Evolutionary conservation across 2,797 vertebrate species (phyloP).

Genomic region (Monodelphis domestica): DNA sequence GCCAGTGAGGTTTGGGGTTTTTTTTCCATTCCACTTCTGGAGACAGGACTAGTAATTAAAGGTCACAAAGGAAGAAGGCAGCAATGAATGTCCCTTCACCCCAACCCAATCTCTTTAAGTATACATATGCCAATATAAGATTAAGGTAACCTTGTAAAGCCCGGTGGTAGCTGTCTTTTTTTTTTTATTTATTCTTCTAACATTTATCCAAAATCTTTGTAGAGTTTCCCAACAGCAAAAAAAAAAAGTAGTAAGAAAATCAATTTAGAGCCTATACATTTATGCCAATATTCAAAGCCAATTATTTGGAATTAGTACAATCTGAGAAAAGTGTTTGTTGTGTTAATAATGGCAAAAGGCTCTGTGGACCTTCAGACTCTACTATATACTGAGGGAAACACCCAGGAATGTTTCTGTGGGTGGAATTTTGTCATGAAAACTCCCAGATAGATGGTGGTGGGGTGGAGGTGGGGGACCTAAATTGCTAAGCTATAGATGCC

Average conservation of each 20-base stretch:
- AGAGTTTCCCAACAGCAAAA: conserved; percentile 22
- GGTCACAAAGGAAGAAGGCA: background rate
- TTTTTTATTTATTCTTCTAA: background rate
- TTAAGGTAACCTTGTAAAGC: background rate
- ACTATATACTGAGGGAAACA: background rate
- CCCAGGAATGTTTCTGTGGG: background rate
- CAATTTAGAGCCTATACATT: background rate
- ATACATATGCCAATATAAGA: background rate
- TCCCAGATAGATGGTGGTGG: background rate
- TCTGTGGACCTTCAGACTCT: conserved; percentile 33
- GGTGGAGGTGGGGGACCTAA: too few species aligned
- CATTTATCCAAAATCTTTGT: conserved; percentile 20
- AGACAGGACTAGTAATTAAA: background rate
- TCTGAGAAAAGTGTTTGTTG: background rate
- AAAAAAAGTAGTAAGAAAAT: background rate
- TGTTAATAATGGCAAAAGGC: conserved; percentile 15
- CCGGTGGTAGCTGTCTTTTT: background rate
- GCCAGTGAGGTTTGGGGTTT: background rate
- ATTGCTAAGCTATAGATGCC: conserved; percentile 7
- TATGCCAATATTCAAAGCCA: background rate
- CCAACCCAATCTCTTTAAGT: background rate
- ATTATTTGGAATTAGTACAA: conserved; percentile 19
- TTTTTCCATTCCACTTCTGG: background rate
- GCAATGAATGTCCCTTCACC: background rate
- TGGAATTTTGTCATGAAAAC: conserved; percentile 48